Evolutionary conservation across 64 coral and sea anemone species (phyloP), one percentile per base, ranked within the genome.

Genomic region (Dendrophyllia cribrosa): DNA sequence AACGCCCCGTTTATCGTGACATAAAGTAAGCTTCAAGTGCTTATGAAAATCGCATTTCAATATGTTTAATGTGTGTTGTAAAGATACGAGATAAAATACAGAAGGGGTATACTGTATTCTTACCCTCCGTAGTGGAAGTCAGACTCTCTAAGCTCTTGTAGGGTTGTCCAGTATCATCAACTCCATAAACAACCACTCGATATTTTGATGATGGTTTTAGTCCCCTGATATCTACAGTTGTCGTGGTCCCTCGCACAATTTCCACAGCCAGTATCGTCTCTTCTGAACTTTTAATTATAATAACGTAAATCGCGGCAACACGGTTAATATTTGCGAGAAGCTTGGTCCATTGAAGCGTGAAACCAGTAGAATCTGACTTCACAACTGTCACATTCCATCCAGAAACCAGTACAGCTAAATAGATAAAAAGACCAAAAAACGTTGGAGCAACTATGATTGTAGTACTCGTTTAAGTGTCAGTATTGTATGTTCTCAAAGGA

Each of bases 311-410:
- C 1, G 12, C 12, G 34, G 72, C 72, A 74, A 4, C 13, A 3
- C 25, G 44, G 45, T 74, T 48, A 16, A 49, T 16, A 3, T 46
- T 6, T 20, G 72, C 19, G 43, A 15, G 2, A 10, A 74, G 72
- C 13, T 14, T 5, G 3, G 34, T 48, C 72, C 34, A 74, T 20
- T 74, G 44, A 45, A 50, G 34, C 0, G 11, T 16, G 46, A 74
- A 49, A 17, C 43, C 25, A 5, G 13, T 48, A 17, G 3, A 15
- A 16, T 6, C 3, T 11, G 43, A 15, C 13, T 48, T 74, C 11
- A 74, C 10, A 6, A 74, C 43, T 48, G 45, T 48, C 4, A 19
- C 72, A 74, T 74, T 74, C 72, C 72, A 74, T 74, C 72, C 72
- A 3, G 10, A 17, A 74, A 74, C 43, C 72, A 19, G 13, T 49